Evolutionary conservation across 2,888 invertebrate species (phyloP), one percentile per base, ranked within the genome.

Genomic region (Orthosia incerta): DNA sequence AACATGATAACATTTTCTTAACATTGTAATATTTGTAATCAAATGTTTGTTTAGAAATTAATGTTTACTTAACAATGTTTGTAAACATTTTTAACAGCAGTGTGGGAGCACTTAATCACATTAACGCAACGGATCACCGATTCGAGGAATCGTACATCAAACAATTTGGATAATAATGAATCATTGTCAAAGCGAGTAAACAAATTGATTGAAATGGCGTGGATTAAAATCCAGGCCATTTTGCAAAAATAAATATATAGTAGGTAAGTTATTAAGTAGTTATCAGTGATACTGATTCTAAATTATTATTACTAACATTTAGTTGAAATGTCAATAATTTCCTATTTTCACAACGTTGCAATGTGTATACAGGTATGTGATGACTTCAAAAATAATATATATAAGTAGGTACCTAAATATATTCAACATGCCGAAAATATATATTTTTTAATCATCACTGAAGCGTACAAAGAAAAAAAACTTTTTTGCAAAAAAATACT

Each of bases 381-480:
- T 56, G 9, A 23, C 56, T 65, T 46, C 20, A 7, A 61, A 48
- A 31, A 31, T 3, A 26, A 3, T 26, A 26, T 31, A 31, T 31
- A 31, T 31, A 31, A 31, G 7, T 31, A 31, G 31, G 31, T 31
- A 31, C 15, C 4, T 50, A 50, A 31, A 18, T 18, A n/a, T 2
- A 59, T 45, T 67, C 4, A 55, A 26, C 13, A 68, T 15, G 48
- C 15, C 18, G 7, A 31, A 68, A 46, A 70, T 55, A 2, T 23
- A 2, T 7, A 23, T 62, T 39, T 18, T 23, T 18, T 18, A 23
- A 16, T 23, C 15, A 60, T 59, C 26, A 60, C 72, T 13, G 26
- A 45, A 31, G 12, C n/a, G 12, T 23, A 55, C 18, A 74, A 64
- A 48, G 23, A 39, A 51, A 56, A n/a, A n/a, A n/a, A n/a, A n/a